phyloP scores from a whole-genome alignment of 2,113 vertebrate species.

The Machaerirhynchus nigripectus region DNA sequence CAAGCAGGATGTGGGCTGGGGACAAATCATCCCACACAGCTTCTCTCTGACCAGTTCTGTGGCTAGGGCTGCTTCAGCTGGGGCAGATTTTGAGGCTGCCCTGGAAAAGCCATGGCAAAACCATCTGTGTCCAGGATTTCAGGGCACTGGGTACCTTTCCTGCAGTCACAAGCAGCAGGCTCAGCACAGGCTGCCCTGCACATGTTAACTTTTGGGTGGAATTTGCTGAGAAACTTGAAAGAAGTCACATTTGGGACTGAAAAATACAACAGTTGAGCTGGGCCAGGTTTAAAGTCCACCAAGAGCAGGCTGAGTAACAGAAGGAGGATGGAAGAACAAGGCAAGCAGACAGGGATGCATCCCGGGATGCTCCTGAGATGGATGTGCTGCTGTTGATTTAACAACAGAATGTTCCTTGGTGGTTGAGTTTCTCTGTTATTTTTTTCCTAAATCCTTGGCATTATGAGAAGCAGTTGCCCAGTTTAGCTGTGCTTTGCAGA shows the following conservation, averaged over 20 bases:
- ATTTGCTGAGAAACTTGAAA: not conserved
- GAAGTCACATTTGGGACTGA: not conserved
- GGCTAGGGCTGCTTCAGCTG: not conserved
- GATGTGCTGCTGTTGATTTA: not conserved
- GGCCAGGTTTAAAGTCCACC: not conserved
- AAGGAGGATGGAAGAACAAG: not conserved
- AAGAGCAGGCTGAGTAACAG: not conserved
- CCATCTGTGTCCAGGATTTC: not conserved
- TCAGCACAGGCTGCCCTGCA: not conserved
- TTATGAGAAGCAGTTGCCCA: not conserved
- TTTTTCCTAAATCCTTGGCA: not conserved
- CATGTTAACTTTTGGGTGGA: not conserved
- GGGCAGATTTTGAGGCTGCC: not conserved
- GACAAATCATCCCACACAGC: not conserved
- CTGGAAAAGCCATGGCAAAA: not conserved
- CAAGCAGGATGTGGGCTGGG: not conserved
- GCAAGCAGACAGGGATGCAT: not conserved
- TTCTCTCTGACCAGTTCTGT: not conserved
- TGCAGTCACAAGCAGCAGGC: not conserved
- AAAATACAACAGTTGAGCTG: not conserved
- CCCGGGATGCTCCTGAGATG: not conserved
- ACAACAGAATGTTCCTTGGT: not conserved
- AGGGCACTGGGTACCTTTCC: not conserved
- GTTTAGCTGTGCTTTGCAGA: not conserved
- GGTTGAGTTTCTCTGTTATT: not conserved